A percentile compares a stretch with the other conserved stretches of the same genome.
Evolutionary conservation across 2,797 vertebrate species (phyloP).

Genomic region (Tokudaia tokunoshimensis): DNA sequence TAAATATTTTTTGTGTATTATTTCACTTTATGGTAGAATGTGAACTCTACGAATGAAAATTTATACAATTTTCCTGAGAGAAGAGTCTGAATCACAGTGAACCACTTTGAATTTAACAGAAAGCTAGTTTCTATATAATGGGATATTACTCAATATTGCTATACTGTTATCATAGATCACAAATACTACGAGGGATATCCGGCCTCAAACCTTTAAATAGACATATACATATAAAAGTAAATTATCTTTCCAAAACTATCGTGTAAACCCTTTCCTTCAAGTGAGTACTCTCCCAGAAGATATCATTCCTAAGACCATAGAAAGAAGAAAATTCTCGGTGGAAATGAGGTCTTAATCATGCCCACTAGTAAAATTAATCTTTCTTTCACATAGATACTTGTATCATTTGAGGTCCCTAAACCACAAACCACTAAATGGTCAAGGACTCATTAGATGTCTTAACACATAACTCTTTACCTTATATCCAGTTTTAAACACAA

Average conservation of each 20-base stretch:
- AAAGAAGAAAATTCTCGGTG: background rate
- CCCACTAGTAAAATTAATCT: background rate
- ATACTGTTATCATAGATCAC: background rate
- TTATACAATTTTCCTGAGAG: background rate
- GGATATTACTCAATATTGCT: background rate
- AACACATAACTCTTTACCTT: background rate
- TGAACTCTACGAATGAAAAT: constrained; percentile 59
- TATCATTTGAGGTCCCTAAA: constrained; percentile 1
- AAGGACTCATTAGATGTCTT: background rate
- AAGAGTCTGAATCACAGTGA: background rate
- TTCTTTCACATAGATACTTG: background rate
- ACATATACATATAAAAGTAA: background rate
- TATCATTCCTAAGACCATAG: background rate
- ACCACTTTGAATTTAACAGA: background rate
- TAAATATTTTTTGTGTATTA: background rate
- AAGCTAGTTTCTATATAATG: background rate
- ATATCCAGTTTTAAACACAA: background rate
- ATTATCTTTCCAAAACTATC: background rate
- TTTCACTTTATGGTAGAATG: background rate
- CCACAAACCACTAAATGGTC: background rate
- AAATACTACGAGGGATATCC: background rate
- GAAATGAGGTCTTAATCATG: background rate
- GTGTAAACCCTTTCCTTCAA: background rate
- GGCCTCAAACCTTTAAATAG: background rate
- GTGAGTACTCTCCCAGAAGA: background rate